Base-by-base conservation (phyloP, 64 coral and sea anemone genomes). In the Stylophora pistillata region DNA sequence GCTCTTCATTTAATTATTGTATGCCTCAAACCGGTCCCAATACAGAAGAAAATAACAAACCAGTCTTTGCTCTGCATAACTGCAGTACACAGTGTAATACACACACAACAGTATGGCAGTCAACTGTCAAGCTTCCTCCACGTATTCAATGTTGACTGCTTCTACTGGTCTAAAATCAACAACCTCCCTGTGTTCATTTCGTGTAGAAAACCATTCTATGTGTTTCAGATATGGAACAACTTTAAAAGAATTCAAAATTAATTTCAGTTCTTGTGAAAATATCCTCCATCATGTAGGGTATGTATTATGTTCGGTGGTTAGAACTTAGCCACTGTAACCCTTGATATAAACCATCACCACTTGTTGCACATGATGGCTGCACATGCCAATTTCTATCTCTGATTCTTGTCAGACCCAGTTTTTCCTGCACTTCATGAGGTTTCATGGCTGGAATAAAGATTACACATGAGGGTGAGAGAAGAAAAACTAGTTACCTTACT, bases 351-450 rank as follows among this genome's bases (percentile, higher is more conserved):
- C 97, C 97, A 86, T 99, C 97, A 11, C 93, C 97, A 78, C 86
- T 95, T 58, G 97, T 99, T 14, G 97, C 97, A 52, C 97, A 99
- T 2, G 97, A 93, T 30, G 97, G 97, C 30, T 99, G 97, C 16
- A 99, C 97, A 76, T 99, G 95, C 97, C 97, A 99, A 58, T 99
- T 99, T 64, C 90, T 92, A 75, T 99, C 97, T 53, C 97, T 72
- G 41, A 99, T 93, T 74, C 82, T 87, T 65, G 93, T 95, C 57
- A 99, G 74, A 6, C 97, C 97, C 29, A 99, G 91, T 90, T 91
- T 99, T 88, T 99, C 90, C 87, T 99, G 97, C 66, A 99, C 91
- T 91, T 99, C 97, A 79, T 99, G 93, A 32, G 97, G 97, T 85
- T 99, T 99, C 97, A 99, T 99, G 59, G 97, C 97, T 99, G 65